phyloP scores from a whole-genome alignment of 2,113 vertebrate species.

The Puntigrus tetrazona region DNA sequence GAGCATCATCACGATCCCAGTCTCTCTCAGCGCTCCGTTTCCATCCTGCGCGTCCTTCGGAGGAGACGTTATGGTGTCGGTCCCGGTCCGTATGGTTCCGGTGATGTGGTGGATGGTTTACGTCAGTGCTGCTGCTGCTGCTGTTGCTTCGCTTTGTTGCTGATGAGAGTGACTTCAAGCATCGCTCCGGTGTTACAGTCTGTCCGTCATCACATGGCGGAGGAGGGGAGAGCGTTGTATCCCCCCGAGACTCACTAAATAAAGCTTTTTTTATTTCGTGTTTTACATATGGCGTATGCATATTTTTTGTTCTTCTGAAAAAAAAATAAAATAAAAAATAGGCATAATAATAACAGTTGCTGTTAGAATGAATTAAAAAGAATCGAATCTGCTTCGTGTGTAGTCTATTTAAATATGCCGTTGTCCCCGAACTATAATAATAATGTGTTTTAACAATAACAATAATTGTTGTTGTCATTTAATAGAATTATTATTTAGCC shows the following conservation, averaged over 20 bases:
- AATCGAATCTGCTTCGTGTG: too few relatives aligned
- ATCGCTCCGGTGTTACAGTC: constrained; percentile 57
- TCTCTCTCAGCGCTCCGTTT: constrained; percentile 41
- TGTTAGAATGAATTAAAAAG: too few relatives aligned
- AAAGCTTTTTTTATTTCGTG: constrained; percentile 6
- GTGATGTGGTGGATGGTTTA: constrained; percentile 56
- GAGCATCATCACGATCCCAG: constrained; percentile 43
- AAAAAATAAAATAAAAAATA: neutral
- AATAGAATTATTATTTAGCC: too few relatives aligned
- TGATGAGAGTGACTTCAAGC: constrained; percentile 65
- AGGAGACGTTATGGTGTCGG: constrained; percentile 39
- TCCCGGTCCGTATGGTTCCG: constrained; percentile 39
- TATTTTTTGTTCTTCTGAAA: neutral
- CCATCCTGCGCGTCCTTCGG: constrained; percentile 36
- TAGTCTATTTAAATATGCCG: too few relatives aligned
- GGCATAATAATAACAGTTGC: neutral
- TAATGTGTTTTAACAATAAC: neutral
- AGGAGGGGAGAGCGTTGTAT: constrained; percentile 46
- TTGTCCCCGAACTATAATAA: neutral
- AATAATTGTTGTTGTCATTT: too few relatives aligned
- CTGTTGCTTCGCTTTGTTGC: constrained; percentile 66
- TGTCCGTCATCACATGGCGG: constrained; percentile 58
- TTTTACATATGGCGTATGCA: neutral
- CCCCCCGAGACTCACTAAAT: constrained; percentile 38
- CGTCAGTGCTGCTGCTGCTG: constrained; percentile 65